Conservation (phyloP, 1,140 invertebrate genomes). For the Drosophila baimaii region DNA sequence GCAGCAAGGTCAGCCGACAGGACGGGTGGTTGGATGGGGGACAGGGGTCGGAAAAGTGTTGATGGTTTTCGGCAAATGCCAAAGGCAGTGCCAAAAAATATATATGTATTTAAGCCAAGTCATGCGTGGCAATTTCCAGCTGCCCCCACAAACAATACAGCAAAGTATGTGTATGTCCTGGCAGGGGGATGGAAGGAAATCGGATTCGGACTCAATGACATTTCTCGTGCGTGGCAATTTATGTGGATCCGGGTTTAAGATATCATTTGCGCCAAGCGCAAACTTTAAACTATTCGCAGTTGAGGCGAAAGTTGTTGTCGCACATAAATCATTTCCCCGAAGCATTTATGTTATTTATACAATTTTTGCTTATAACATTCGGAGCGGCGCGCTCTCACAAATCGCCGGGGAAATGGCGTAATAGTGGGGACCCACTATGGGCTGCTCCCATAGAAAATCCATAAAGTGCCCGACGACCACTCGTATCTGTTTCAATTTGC, state of each 20-base stretch:
- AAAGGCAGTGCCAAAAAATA: slow-evolving; percentile 64
- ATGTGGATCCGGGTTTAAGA: slow-evolving; percentile 50
- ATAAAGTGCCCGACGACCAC: slow-evolving; percentile 49
- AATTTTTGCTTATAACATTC: slow-evolving; percentile 62
- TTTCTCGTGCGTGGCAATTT: slow-evolving; percentile 77
- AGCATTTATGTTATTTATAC: slow-evolving; percentile 80
- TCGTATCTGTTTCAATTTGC: slow-evolving; percentile 82
- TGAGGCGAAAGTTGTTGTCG: slow-evolving; percentile 52
- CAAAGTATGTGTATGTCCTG: slow-evolving; percentile 9
- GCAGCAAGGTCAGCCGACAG: slow-evolving; percentile 29
- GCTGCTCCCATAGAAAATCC: slow-evolving; percentile 62
- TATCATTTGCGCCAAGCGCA: slow-evolving; percentile 46
- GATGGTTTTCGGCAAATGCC: slow-evolving; percentile 50
- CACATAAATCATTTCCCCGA: slow-evolving; percentile 79
- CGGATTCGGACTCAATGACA: slow-evolving; percentile 67
- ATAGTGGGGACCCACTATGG: too few relatives aligned
- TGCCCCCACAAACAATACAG: slow-evolving; percentile 63
- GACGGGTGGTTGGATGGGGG: slow-evolving; percentile 2
- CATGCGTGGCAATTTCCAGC: slow-evolving; percentile 76
- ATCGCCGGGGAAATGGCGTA: slow-evolving; percentile 73
- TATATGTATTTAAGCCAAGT: slow-evolving; percentile 62
- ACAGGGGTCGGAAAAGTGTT: slow-evolving; percentile 57
- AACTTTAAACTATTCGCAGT: slow-evolving; percentile 71
- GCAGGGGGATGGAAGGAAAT: slow-evolving; percentile 10
- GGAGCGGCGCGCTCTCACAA: slow-evolving; percentile 15